Evolutionary conservation across 2,113 vertebrate genomes (phyloP), one percentile per base, ranked within the genome.

Genomic region (Agelaius tricolor): DNA sequence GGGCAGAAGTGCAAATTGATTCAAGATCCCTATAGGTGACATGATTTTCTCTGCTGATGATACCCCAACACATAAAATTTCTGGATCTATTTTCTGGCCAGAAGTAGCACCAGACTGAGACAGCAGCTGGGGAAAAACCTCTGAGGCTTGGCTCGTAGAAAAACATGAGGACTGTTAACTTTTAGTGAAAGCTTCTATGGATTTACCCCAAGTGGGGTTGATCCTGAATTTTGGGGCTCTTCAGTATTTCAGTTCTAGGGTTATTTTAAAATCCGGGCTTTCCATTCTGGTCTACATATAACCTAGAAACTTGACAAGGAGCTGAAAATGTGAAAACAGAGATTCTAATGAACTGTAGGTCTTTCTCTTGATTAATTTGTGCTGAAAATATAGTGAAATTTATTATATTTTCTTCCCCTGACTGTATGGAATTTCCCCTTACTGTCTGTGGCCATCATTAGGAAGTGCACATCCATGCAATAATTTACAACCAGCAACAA

Each of bases 401-500:
- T 94, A 95, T 96, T 88, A 79, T 74, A 74, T 69, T 85, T 96
- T 96, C 93, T 88, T 97, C 91, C 87, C 31, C 85, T 96, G 94
- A 73, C 79, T 88, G 68, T 84, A 68, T 78, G 94, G 94, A 96
- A 97, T 96, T 97, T 97, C 95, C 94, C 93, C 15, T 95, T 71
- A 35, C 85, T 86, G 79, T 95, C 93, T 74, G 59, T 62, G 90
- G 52, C 87, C 85, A 91, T 91, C 88, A 76, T 91, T 90, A 94
- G 93, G 94, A 96, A 97, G 92, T 95, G 59, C 84, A 94, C 79
- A 74, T 93, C 91, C 90, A 67, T 77, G 65, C 8, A 86, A 52
- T 97, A 96, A 96, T 96, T 97, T 95, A 96, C 77, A 97, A 81
- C 91, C 76, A 94, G 71, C 11, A 93, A 26, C 17, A 67, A 88